These are phyloP conservation scores for Silurus glanis DNA, from an alignment of 2,113 vertebrate genomes.

Conservation along the genomic window DNA sequence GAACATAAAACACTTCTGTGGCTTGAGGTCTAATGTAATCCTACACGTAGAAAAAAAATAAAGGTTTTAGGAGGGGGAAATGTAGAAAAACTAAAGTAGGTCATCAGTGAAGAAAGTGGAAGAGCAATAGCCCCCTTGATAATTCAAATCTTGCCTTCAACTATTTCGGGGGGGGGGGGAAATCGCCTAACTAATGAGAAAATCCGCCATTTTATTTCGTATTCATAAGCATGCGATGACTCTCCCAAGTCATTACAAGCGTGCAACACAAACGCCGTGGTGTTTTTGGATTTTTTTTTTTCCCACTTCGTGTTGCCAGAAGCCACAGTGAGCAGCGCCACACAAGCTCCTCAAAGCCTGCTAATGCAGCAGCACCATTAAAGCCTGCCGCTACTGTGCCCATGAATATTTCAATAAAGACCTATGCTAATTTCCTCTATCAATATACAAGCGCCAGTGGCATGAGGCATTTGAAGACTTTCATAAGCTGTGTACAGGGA, in stretches of 20 bases:
- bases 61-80: background rate
- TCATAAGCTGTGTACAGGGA: slow-evolving; percentile 28
- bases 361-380: slow-evolving; percentile 53
- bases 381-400: slow-evolving; percentile 47
- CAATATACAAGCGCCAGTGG: slow-evolving; percentile 54
- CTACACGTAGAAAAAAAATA: background rate
- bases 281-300: slow-evolving; percentile 13
- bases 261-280: background rate
- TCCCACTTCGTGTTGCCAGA: background rate
- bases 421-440: slow-evolving; percentile 60
- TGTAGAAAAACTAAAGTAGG: slow-evolving; percentile 39
- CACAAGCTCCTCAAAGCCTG: slow-evolving; percentile 30
- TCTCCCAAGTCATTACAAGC: background rate
- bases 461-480: slow-evolving; percentile 46
- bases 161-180: background rate
- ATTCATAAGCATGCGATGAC: background rate
- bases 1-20: slow-evolving; percentile 25
- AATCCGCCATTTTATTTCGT: background rate
- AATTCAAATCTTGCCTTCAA: slow-evolving; percentile 34
- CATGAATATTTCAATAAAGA: slow-evolving; percentile 68
- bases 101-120: slow-evolving; percentile 33
- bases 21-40: background rate
- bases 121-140: slow-evolving; percentile 11
- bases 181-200: background rate
- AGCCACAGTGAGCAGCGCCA: slow-evolving; percentile 27